Evolutionary conservation across 2,113 vertebrate genomes (phyloP).

Genomic region (Zosterops lateralis): DNA sequence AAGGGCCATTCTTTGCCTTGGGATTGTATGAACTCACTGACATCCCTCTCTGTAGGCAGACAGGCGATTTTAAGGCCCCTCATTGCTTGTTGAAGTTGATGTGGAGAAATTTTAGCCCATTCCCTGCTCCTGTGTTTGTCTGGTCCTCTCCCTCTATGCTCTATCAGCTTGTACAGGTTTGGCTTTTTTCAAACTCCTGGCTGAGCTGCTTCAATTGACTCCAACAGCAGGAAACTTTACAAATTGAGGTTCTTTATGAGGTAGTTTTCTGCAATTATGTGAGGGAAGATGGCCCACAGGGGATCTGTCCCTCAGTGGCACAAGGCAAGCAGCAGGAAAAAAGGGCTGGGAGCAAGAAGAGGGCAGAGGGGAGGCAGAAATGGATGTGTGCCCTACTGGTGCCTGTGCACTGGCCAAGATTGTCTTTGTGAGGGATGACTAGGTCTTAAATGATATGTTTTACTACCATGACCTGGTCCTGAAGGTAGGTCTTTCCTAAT

Average conservation of each 20-base stretch:
- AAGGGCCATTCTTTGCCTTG: neutral
- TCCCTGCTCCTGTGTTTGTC: neutral
- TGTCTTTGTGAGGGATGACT: neutral
- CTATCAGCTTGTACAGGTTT: neutral
- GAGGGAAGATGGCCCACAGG: neutral
- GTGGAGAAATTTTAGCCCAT: neutral
- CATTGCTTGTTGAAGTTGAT: neutral
- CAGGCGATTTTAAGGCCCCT: neutral
- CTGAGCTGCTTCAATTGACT: neutral
- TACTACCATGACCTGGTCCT: neutral
- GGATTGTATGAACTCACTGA: neutral
- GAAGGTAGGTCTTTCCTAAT: neutral
- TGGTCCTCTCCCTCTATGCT: neutral
- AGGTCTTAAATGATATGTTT: neutral
- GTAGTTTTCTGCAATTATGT: neutral
- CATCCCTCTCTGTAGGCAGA: neutral
- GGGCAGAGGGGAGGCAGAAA: neutral
- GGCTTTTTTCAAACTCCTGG: neutral
- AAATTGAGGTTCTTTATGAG: neutral
- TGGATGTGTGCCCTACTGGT: rapidly evolving
- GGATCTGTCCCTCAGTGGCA: neutral
- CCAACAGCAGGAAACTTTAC: neutral
- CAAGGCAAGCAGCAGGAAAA: neutral
- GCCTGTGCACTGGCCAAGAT: neutral
- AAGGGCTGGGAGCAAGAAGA: neutral